Evolutionary conservation across 2,113 vertebrate species (phyloP), one percentile per base, ranked within the genome.

Genomic region (Dromaius novaehollandiae): DNA sequence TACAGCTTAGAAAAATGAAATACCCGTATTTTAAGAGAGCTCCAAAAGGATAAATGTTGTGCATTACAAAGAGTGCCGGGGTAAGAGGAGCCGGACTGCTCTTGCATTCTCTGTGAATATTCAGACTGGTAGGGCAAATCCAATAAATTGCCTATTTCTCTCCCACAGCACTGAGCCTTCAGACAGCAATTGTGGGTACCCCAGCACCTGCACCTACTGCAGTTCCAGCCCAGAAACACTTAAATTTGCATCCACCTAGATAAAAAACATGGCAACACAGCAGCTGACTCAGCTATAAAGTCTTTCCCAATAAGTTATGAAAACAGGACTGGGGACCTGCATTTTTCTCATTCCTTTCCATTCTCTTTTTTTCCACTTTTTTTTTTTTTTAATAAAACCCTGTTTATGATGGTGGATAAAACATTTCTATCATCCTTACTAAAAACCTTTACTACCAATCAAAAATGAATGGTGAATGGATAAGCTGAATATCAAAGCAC

Each of bases 271-370:
- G 0, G 73, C 93, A 94, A 75, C 82, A 95, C 93, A 97, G 95
- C 97, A 96, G 96, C 96, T 97, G 97, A 97, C 85, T 97, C 97
- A 97, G 94, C 95, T 90, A 55, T 60, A 94, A 97, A 95, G 82
- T 95, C 96, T 82, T 76, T 81, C 82, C 82, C 89, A 89, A 68
- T 94, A 95, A 97, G 71, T 95, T 95, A 94, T 75, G 87, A 94
- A 93, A 88, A 83, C 40, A 89, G 42, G 38, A 82, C 76, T 90
- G 64, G 64, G 69, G 94, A 95, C 79, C 79, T 91, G 79, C 87
- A 64, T 89, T 97, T 91, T 97, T 83, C 83, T 95, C 40, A 58
- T 82, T 91, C 78, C 16, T 89, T 25, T 50, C 30, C 66, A 80
- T 95, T 74, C 64, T 24, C 6, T 26, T 64, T 70, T 77, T 90